These are phyloP conservation scores for Corythornis vintsioides DNA, from an alignment of 2,113 vertebrate species.

Conservation along the genomic window DNA sequence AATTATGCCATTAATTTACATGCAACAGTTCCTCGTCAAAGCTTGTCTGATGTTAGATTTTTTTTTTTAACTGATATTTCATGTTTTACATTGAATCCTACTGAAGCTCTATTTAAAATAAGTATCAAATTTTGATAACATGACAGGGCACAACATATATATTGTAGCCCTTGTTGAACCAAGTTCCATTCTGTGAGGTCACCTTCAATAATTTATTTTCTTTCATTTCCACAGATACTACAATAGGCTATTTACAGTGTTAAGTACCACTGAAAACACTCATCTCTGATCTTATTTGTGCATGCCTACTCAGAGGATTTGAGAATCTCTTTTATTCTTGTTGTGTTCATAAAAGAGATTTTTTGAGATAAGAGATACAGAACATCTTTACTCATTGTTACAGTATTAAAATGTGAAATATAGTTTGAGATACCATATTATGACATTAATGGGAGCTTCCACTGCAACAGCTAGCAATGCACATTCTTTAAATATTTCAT, in stretches of 20 bases:
- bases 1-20: conserved; percentile 24
- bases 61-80: background rate
- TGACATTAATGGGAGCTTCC: background rate
- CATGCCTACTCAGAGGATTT: background rate
- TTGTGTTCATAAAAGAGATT: background rate
- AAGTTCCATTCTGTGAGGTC: background rate
- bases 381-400: background rate
- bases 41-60: background rate
- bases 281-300: background rate
- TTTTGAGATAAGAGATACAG: background rate
- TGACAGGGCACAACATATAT: background rate
- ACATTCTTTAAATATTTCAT: background rate
- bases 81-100: background rate
- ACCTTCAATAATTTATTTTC: background rate
- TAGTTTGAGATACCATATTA: background rate
- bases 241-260: background rate
- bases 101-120: background rate
- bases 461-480: background rate
- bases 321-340: background rate
- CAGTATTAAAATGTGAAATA: background rate
- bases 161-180: background rate
- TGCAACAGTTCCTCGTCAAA: background rate
- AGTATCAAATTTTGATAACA: background rate
- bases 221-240: background rate
- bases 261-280: background rate